Percentiles rank a stretch among this genome's conserved stretches.
Evolutionary conservation across 2,113 vertebrate genomes (phyloP).

Genomic region (Salvator merianae): DNA sequence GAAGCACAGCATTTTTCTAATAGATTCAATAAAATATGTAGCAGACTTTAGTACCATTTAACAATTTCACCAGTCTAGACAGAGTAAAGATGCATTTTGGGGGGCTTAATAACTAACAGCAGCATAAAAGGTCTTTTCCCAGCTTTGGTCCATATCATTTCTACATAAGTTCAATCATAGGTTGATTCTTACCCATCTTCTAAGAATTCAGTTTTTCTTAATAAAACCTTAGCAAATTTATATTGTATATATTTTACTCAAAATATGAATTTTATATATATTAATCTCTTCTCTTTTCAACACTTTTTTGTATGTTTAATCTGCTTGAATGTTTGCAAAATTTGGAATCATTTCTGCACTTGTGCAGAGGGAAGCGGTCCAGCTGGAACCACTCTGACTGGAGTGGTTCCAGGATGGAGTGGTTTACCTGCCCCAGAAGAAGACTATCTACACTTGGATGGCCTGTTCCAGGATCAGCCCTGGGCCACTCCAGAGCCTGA

Average conservation of each 20-base stretch:
- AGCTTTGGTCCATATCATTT: background rate
- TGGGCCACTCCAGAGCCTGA: no score
- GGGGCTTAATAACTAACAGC: background rate
- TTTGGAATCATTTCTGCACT: no score
- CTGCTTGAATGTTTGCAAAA: background rate
- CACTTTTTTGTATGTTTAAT: background rate
- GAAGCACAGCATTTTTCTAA: background rate
- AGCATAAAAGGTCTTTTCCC: background rate
- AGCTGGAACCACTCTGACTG: no score
- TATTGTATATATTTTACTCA: background rate
- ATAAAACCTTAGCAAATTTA: background rate
- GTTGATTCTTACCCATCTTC: background rate
- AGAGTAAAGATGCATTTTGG: slow-evolving; percentile 19
- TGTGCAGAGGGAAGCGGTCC: no score
- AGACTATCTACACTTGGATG: no score
- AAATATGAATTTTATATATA: background rate
- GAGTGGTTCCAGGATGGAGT: no score
- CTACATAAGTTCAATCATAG: background rate
- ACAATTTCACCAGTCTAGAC: slow-evolving; percentile 24
- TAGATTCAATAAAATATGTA: background rate
- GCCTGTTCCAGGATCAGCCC: no score
- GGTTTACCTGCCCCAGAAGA: no score
- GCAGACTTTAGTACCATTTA: slow-evolving; percentile 56
- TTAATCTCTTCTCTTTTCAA: background rate
- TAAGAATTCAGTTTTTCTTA: background rate